Evolutionary conservation across 1,140 invertebrate species (phyloP).

Genomic region (fruit fly (Drosophila melanogaster)): DNA sequence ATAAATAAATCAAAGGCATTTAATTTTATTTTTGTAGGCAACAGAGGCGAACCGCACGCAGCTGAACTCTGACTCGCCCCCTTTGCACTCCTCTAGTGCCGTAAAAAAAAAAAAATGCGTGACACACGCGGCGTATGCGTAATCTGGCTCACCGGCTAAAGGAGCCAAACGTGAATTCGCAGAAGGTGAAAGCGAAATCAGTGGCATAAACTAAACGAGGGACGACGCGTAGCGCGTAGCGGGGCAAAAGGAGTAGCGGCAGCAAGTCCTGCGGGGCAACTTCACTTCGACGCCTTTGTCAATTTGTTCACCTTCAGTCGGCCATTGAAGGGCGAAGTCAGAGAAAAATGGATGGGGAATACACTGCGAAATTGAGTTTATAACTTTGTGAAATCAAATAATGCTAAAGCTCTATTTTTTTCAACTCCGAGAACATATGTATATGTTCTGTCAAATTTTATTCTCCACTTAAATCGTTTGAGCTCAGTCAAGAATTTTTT

Average conservation of each 20-base stretch:
- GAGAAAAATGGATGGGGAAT: not conserved
- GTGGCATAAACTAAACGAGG: slow-evolving; percentile 23
- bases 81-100: not conserved
- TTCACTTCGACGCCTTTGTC: slow-evolving; percentile 65
- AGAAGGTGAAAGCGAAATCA: slow-evolving; percentile 48
- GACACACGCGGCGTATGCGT: slow-evolving; percentile 68
- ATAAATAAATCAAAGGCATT: slow-evolving; percentile 78
- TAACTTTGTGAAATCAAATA: not conserved
- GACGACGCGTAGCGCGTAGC: not conserved
- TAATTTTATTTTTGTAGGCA: slow-evolving; percentile 67
- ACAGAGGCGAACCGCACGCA: slow-evolving; percentile 22
- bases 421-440: not conserved
- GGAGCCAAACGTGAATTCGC: slow-evolving; percentile 8
- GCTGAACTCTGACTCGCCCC: slow-evolving; percentile 13
- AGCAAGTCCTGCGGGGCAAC: slow-evolving; percentile 41
- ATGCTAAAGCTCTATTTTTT: not conserved
- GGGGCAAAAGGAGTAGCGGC: slow-evolving; percentile 1
- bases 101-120: slow-evolving; percentile 33
- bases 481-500: not conserved
- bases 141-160: slow-evolving; percentile 47
- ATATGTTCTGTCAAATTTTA: not conserved
- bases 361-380: not conserved
- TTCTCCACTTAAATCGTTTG: too few species aligned
- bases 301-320: slow-evolving; percentile 65
- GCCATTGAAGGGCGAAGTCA: slow-evolving; percentile 32